Conservation (phyloP, 2,113 vertebrate genomes). For the Rhinoderma darwinii region DNA sequence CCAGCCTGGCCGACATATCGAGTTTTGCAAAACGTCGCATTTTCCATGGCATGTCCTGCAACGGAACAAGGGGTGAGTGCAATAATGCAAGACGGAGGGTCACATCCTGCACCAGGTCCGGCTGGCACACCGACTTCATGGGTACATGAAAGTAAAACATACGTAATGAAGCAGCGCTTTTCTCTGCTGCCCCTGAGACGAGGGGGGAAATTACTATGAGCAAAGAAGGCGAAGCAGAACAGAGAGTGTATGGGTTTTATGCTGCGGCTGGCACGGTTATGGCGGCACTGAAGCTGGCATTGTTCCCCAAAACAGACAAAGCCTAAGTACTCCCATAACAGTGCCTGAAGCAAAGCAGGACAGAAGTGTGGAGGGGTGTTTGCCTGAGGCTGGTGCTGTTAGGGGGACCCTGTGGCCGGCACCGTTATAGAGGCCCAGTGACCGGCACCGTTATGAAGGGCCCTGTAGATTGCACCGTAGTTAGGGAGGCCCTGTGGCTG, state of each 20-base stretch:
- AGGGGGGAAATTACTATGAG: too few relatives aligned
- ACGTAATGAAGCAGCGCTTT: too few relatives aligned
- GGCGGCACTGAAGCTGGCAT: not conserved
- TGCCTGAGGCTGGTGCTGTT: not conserved
- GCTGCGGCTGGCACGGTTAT: not conserved
- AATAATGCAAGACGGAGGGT: not conserved
- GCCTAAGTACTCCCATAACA: too few relatives aligned
- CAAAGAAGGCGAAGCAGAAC: not conserved
- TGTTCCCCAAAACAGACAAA: too few relatives aligned
- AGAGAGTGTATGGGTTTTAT: too few relatives aligned
- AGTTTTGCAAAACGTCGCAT: conserved; percentile 97
- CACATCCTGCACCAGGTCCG: not conserved
- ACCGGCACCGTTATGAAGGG: not conserved
- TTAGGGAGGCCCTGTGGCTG: not conserved
- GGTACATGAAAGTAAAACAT: too few relatives aligned
- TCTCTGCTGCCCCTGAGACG: too few relatives aligned
- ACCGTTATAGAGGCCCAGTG: not conserved
- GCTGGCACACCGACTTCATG: too few relatives aligned
- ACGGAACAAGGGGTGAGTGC: not conserved
- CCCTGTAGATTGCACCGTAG: not conserved
- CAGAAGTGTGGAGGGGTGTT: too few relatives aligned
- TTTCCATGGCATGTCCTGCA: conserved; percentile 98
- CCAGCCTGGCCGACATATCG: conserved; percentile 97
- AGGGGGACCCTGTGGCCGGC: not conserved
- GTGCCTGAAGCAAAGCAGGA: too few relatives aligned